A percentile compares a stretch with the other conserved stretches of the same genome.
These are phyloP conservation scores for Prorops nasuta DNA, from an alignment of 1,140 invertebrate genomes.

Conservation along the genomic window DNA sequence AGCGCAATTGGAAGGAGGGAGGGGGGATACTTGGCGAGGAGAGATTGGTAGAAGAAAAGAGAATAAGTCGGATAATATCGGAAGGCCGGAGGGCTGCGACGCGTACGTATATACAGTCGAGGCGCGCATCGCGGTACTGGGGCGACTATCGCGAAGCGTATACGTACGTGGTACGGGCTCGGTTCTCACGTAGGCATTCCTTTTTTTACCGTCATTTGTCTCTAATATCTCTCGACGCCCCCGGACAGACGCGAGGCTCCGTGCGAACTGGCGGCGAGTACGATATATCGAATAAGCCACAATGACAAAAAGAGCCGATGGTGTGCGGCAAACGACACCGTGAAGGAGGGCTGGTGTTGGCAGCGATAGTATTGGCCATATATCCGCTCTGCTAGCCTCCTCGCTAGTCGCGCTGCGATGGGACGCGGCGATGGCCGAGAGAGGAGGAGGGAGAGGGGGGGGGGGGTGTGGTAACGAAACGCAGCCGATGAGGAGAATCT, in stretches of 20 bases:
- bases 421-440: constrained; percentile 16
- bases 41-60: too few relatives aligned
- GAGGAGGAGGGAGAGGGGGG: constrained; percentile 1
- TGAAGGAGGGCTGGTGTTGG: constrained; percentile 28
- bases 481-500: not conserved
- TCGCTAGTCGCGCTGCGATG: too few relatives aligned
- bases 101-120: too few relatives aligned
- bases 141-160: not conserved
- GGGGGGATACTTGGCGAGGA: too few relatives aligned
- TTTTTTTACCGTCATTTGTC: constrained; percentile 57
- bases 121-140: not conserved
- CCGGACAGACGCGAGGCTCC: constrained; percentile 21
- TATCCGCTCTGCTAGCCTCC: too few relatives aligned
- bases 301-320: constrained; percentile 51
- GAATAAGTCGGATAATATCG: too few relatives aligned
- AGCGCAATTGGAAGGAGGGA: too few relatives aligned
- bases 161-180: constrained; percentile 5
- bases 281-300: constrained; percentile 55
- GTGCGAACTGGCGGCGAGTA: constrained; percentile 28
- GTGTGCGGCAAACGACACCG: constrained; percentile 24
- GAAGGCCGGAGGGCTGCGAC: too few relatives aligned
- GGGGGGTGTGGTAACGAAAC: constrained; percentile 14
- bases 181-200: constrained; percentile 46
- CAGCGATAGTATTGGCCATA: constrained; percentile 15
- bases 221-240: constrained; percentile 50